Base-by-base conservation (phyloP, 2,888 invertebrate genomes). In the Sinelater perroti region DNA sequence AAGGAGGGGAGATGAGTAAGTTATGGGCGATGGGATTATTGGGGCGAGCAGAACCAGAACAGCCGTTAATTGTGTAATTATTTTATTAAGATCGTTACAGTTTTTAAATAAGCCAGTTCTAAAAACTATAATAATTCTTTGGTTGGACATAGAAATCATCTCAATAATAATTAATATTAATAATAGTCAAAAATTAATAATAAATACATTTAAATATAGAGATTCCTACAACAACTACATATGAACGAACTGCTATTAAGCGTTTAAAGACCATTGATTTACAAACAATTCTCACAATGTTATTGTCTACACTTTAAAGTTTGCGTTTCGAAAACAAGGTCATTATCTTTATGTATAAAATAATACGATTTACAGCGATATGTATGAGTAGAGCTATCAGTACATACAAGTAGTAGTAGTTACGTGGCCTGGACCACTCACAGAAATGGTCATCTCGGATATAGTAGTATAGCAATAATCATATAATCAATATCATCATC, bases 231-330 rank as follows among this genome's bases (percentile, higher is more conserved):
- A 70, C 69, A 71, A 69, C 68, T 69, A 71, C 69, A 65, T 28
- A 40, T 55, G 53, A 54, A 51, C 44, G 65, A 67, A 66, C 62
- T 67, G 68, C 67, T 67, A 65, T 65, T 60, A 67, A 69, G 70
- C 67, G 67, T 57, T 66, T 65, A 65, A 69, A 70, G 68, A 70
- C 70, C 68, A 68, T 64, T 61, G 57, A 58, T 65, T 67, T 70
- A 71, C 69, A 69, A 72, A 73, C 66, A 67, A 71, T 67, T 69
- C 65, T 71, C 70, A 72, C 68, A 74, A 70, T 67, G 70, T 70
- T 75, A 75, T 75, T 75, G 75, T 75, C 75, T 75, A 75, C 74
- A 75, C 70, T 73, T 73, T 70, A 72, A 70, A 62, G 30, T 57
- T 52, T 33, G 26, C 45, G 26, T 36, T 35, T 45, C 16, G 49